Base-by-base conservation (phyloP, 2,797 vertebrate species). In the Manis crassicaudata region DNA sequence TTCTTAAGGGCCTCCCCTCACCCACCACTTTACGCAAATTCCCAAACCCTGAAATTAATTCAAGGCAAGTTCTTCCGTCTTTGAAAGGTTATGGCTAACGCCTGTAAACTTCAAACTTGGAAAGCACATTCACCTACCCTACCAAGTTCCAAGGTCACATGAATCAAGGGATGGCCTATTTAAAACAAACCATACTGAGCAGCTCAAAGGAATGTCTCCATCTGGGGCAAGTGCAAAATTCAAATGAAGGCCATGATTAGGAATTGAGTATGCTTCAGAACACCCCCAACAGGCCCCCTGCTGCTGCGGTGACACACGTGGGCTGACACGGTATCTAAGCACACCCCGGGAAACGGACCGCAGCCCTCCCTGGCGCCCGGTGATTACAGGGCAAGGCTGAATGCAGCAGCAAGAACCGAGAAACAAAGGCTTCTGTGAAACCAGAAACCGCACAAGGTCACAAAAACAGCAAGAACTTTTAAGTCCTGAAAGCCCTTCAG, bases 351-450 rank as follows among this genome's bases (percentile, higher is more conserved):
- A 94, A 96, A 25, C 0, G 70, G 91, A 75, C 85, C 75, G 0
- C 92, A 96, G 92, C 95, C 93, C 87, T 54, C 91, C 37, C 95
- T 60, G 96, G 90, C 43, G 76, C 96, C 97, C 37, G 0, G 62
- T 5, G 77, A 97, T 81, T 54, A 88, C 77, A 96, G 92, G 82
- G 95, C 88, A 91, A 96, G 81, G 25, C 83, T 91, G 80, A 32
- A 1, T 2, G 54, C 90, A 46, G 52, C 27, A 58, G n/a, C 76
- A 77, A 73, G 89, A 68, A 79, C 75, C 2, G 13, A 95, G 95
- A 96, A 81, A 97, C 95, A 96, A 97, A 96, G 94, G 32, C 83
- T 91, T 91, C 76, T 83, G 95, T 40, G 96, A 94, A 75, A 92
- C 88, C 95, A 88, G 96, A 97, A 73, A 96, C 96, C 77, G 1